Percentiles rank a stretch among this genome's conserved stretches.
Conservation (phyloP, 1,140 invertebrate species). For the Drosophila micromelanica region DNA sequence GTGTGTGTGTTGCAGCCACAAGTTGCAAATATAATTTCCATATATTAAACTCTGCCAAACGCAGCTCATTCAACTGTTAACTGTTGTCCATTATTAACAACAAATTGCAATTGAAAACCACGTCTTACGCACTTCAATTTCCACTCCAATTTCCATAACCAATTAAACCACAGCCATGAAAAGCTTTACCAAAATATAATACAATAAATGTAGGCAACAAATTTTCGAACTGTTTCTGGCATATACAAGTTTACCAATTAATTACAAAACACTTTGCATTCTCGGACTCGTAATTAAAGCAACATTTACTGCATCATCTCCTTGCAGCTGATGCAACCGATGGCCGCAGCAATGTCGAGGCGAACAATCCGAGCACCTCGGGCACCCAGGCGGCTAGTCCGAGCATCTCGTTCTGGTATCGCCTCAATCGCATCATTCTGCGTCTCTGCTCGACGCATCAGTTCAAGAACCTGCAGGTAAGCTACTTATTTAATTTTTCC, state of each 20-base stretch:
- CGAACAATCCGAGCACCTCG: constrained; percentile 61
- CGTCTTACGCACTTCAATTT: not conserved
- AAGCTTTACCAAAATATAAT: no score
- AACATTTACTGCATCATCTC: not conserved
- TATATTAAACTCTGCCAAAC: constrained; percentile 24
- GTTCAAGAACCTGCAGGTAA: constrained; percentile 89
- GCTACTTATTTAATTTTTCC: constrained; percentile 53
- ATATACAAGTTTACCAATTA: no score
- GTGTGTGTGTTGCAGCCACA: constrained; percentile 28
- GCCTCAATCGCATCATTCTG: constrained; percentile 80
- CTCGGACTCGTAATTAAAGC: not conserved
- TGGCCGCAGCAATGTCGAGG: constrained; percentile 57
- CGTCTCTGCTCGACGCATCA: constrained; percentile 87
- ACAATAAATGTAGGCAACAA: no score
- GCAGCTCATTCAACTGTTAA: constrained; percentile 5
- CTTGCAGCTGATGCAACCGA: constrained; percentile 41
- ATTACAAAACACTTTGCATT: not conserved
- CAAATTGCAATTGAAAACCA: constrained; percentile 14
- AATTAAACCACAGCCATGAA: no score
- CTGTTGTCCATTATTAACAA: constrained; percentile 8
- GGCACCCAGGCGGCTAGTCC: constrained; percentile 68
- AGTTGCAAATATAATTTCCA: constrained; percentile 33
- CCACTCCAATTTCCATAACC: not conserved
- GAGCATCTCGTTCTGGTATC: constrained; percentile 83
- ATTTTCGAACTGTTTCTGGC: no score